Evolutionary conservation across 2,113 vertebrate species (phyloP), one percentile per base, ranked within the genome.

Genomic region (Symphodus melops): DNA sequence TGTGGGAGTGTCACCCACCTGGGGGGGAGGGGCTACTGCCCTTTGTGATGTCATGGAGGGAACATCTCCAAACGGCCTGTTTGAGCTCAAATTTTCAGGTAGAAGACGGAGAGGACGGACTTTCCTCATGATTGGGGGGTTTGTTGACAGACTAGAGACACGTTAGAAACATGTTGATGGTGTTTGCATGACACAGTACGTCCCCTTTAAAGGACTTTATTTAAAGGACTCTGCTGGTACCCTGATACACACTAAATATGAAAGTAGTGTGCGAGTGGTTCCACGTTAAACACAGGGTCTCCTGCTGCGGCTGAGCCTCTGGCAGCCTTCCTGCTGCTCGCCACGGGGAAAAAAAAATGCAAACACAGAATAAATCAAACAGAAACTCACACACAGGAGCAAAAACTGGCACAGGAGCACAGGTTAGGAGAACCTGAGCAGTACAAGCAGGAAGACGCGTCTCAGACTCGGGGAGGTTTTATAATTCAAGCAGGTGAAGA

Each of bases 261-360:
- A 37, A 61, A 62, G 13, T 25, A 9, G n/a, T 23, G n/a, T 57
- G 33, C 5, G 49, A 57, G 37, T 10, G 20, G n/a, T 69, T 79
- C 21, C 13, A 25, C 60, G 73, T 9, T 13, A 23, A 28, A 59
- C 36, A 72, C 21, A 23, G 53, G 21, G 61, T 37, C 54, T 74
- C 77, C 63, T 77, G 85, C 65, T 83, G 82, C 10, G 54, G 63
- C 61, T 82, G 19, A n/a, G 79, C 72, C 64, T 63, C 68, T 70
- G 65, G 77, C 72, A 71, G 69, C 59, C 5, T 14, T 58, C 56
- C 59, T 68, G 61, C 76, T 81, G 76, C 42, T 55, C n/a, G 49
- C 21, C 8, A 19, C 65, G 72, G 57, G 62, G 73, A 25, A 25
- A 25, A n/a, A 5, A 25, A 75, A 75, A 67, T 33, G 41, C 59